These are phyloP conservation scores for Felis catus DNA, from an alignment of 2,113 vertebrate genomes.

Conservation along the genomic window F.catus_Fca126_mat1.0 CM031416.1:34816501-34817000, in stretches of 20 bases:
- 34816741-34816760: not conserved
- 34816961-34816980: not conserved
- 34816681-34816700: not conserved
- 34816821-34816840: not conserved
- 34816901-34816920: fast-evolving
- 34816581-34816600: not conserved
- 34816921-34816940: not conserved
- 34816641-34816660: not conserved
- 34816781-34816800: not conserved
- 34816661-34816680: not conserved
- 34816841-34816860: not conserved
- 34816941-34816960: not conserved
- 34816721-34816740: not conserved
- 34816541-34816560: not conserved
- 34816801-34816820: not conserved
- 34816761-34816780: not conserved
- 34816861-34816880: not conserved
- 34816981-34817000: not conserved
- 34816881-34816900: not conserved
- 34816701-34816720: not conserved
- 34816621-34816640: not conserved
- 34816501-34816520: not conserved
- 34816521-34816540: not conserved
- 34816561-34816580: not conserved
- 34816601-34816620: not conserved